Evolutionary conservation across 2,797 vertebrate species (phyloP), one percentile per base, ranked within the genome.

Genomic region (Anomalospiza imberbis): DNA sequence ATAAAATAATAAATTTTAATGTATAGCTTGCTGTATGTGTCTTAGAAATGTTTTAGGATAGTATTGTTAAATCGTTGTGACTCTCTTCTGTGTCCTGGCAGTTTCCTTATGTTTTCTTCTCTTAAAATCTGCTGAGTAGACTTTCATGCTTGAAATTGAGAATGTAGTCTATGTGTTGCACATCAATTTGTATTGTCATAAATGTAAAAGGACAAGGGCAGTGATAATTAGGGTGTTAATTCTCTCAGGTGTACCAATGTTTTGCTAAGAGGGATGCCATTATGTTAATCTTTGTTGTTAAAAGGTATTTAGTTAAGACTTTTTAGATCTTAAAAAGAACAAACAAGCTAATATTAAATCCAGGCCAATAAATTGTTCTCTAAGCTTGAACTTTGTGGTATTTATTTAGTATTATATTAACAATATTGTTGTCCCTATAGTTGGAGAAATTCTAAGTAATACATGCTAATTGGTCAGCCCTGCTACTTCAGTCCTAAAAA

Each of bases 401-500:
- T 85, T 93, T 85, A 20, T 83, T 77, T 83, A 65, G 17, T 72
- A 53, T 17, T 87, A 17, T 45, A 57, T 48, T 77, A 80, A 32
- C 26, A 80, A 71, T 29, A 15, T 36, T 58, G 40, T 76, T 55
- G 8, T 79, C 29, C n/a, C 40, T 67, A 0, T 78, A 44, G 38
- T 66, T 63, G 50, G 78, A 73, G 90, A 57, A 67, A 77, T 70
- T 72, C 57, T n/a, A 45, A 77, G 45, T 63, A 65, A 86, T 68
- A 68, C 31, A 16, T 84, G 66, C 42, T 24, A 34, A 0, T 55
- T 2, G 3, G 32, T 79, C 48, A 74, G 62, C 80, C 31, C 42
- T 93, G 48, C 57, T 83, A 17, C 29, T 68, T 32, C n/a, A 28
- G 85, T 93, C 92, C 67, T 96, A 84, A 90, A 86, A 88, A 61